Base-by-base conservation (phyloP, 2,113 vertebrate species). In the Nematolebias whitei region DNA sequence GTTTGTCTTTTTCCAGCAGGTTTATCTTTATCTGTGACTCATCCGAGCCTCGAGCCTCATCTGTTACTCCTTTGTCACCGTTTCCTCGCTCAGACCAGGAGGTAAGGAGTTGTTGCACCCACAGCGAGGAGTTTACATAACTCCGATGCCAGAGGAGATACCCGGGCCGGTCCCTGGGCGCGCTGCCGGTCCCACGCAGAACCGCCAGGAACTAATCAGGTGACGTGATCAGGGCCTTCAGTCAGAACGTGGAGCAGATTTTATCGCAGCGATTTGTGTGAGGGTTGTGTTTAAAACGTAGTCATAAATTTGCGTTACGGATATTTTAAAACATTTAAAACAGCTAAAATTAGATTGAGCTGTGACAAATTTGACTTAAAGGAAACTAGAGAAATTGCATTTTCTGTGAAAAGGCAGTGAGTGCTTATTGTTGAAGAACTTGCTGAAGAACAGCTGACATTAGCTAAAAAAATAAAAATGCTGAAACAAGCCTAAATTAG, bases 81-180 rank as follows among this genome's bases (percentile, higher is more conserved):
- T 74, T 38, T 73, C 53, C 58, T 18, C 1, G 53, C 54, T 60
- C 35, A 55, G 58, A 62, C 71, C 32, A 14, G n/a, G 20, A 66
- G 48, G 32, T 43, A 22, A 63, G 40, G 38, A 49, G 60, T 52
- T 78, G 71, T 86, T 89, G 44, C 40, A 23, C 87, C 80, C 86
- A 72, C 79, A 88, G 84, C 24, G 23, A 63, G 83, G 83, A 93
- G 92, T 92, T 93, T 92, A 92, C 88, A 92, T 86, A 92, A 84
- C 85, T 88, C 78, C 89, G 85, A 91, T 91, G 63, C 47, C 73
- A 74, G 48, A 53, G 47, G 64, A 87, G 90, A 89, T 89, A 86
- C 60, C 71, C 24, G 57, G 44, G 45, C 50, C 68, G 74, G 68
- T 79, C 56, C 12, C 57, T 68, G 54, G 60, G 71, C 54, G 67